Evolutionary conservation across 2,797 vertebrate genomes (phyloP), one percentile per base, ranked within the genome.

Genomic region (Tachyglossus aculeatus): DNA sequence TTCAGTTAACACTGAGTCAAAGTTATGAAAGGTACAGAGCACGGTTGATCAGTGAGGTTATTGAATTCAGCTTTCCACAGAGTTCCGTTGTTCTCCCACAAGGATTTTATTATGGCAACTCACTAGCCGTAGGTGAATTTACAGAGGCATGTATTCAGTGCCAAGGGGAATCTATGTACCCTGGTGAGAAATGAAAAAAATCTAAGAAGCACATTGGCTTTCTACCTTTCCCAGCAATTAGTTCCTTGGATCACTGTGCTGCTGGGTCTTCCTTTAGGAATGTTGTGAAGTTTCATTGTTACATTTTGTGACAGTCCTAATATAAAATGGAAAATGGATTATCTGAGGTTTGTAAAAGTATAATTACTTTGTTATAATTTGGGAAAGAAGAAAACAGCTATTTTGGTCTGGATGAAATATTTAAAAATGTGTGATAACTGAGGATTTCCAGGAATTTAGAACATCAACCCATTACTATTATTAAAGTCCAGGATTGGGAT

Each of bases 391-490:
- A 78, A 60, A 82, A 59, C 57, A 76, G 76, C 63, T 82, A 45
- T 74, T 84, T 80, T 47, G 57, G 50, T 78, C n/a, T 80, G 37
- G 52, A 75, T 67, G 50, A 24, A 67, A 36, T 40, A 66, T 24
- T 54, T 40, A 71, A 60, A 72, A 83, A 47, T 84, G 79, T 74
- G n/a, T 90, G 79, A 84, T 82, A 78, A 59, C 47, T 62, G 8
- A 40, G 67, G 45, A 71, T 82, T 82, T 67, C 69, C 69, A 78
- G 71, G 75, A 84, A 83, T 69, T 88, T 78, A 74, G 44, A 51
- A 10, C 88, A 74, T 57, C 81, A 69, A 79, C 67, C 85, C 56
- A 22, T 81, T 60, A 44, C 60, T 77, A 77, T 66, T 59, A 65
- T 69, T 72, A 87, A 73, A 51, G 64, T 14, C 61, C 40, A 5